Base-by-base conservation (phyloP, 2,113 vertebrate genomes). In the Peromyscus polionotus region DNA sequence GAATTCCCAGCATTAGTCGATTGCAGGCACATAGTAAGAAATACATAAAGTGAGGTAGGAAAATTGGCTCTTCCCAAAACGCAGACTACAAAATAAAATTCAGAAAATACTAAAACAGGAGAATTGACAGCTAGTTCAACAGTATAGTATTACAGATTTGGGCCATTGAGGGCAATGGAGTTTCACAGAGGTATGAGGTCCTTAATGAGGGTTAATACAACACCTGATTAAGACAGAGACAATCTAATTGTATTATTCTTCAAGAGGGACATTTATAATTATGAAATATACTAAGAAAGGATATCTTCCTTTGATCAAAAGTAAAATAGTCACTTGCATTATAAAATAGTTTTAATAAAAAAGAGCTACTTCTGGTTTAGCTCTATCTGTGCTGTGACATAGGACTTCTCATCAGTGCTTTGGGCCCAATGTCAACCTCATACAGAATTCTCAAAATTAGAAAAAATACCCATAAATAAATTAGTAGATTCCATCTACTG, bases 391-490 rank as follows among this genome's bases (percentile, higher is more conserved):
- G 75, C 88, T 87, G 12, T 70, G 54, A 36, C 7, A 63, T 0
- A 11, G 1, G 81, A 73, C 54, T 85, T 96, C 95, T 95, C 36
- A 57, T 88, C 11, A 84, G 45, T n/a, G 11, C 26, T 84, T 95
- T 93, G 24, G 8, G 14, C 10, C 22, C 51, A 70, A 67, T 4
- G 1, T 88, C 54, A 83, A 77, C 22, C 36, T 86, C 79, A 93
- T 76, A 68, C 2, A 96, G 20, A 89, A 67, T 68, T 26, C 54
- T 97, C 67, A 16, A 95, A 89, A 79, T 90, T 57, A 54, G 59
- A 88, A 81, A 80, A 89, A 80, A 68, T 79, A 42, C 26, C 33
- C 90, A 85, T 86, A 83, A 95, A 90, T 96, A 88, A 67, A 88
- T 96, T 67, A 94, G 5, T 22, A 92, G n/a, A 7, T 59, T 54